phyloP scores from a whole-genome alignment of 2,888 invertebrate genomes.

The Lymantria monacha region DNA sequence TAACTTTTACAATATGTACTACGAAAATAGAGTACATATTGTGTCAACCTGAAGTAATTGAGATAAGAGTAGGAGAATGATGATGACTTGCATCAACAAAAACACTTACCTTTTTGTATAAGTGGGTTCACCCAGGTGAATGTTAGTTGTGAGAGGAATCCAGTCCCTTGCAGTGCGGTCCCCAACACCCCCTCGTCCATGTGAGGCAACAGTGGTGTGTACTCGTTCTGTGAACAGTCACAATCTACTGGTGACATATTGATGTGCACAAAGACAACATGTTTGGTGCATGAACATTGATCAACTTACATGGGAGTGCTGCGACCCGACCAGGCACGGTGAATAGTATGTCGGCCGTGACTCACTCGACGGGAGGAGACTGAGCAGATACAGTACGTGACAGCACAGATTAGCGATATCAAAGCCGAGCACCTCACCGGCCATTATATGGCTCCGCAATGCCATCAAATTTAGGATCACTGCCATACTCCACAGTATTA shows the following conservation, averaged over 20 bases:
- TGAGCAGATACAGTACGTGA: conserved; percentile 86
- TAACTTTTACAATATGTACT: no score
- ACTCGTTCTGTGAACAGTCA: conserved; percentile 76
- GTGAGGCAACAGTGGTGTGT: conserved; percentile 84
- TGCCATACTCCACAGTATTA: conserved; percentile 86
- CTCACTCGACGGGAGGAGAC: conserved; percentile 85
- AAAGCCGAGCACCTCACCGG: conserved; percentile 79
- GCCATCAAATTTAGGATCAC: conserved; percentile 86
- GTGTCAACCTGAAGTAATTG: no score
- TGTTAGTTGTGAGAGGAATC: conserved; percentile 87
- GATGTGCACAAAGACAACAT: no score
- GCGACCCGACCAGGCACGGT: conserved; percentile 72
- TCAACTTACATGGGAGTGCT: conserved; percentile 76
- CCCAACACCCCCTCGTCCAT: conserved; percentile 89
- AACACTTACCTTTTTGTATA: conserved; percentile 85
- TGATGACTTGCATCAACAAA: no score
- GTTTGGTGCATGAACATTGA: conserved; percentile 3
- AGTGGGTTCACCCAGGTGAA: conserved; percentile 95
- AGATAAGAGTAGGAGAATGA: no score
- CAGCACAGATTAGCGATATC: conserved; percentile 83
- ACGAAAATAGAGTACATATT: no score
- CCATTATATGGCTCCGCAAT: conserved; percentile 84
- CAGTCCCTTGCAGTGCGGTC: conserved; percentile 90
- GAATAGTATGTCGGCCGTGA: conserved; percentile 76
- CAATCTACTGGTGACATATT: no score